phyloP scores from a whole-genome alignment of 2,888 invertebrate species.

The Drosophila testacea region DNA sequence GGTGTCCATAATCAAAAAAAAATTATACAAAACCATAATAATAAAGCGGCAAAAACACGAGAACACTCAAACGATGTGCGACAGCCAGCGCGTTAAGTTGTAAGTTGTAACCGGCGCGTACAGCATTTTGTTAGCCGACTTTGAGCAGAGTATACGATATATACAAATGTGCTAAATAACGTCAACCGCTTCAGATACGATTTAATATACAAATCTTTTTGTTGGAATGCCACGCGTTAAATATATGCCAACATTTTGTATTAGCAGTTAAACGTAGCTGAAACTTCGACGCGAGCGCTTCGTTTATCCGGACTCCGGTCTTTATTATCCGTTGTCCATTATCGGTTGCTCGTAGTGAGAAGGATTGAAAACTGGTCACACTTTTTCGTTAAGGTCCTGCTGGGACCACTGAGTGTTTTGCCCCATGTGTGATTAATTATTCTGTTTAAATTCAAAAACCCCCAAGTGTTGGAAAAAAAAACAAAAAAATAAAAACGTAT shows the following conservation, averaged over 20 bases:
- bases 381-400: constrained; percentile 29
- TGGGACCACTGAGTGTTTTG: constrained; percentile 12
- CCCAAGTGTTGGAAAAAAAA: constrained; percentile 19
- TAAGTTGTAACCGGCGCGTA: constrained; percentile 63
- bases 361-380: constrained; percentile 13
- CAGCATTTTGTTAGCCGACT: constrained; percentile 32
- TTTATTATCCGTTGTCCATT: neutral
- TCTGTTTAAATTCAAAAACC: constrained; percentile 11
- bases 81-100: constrained; percentile 69
- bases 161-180: constrained; percentile 50
- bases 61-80: constrained; percentile 71
- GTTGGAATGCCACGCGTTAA: constrained; percentile 42
- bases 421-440: constrained; percentile 23
- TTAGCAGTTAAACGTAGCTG: constrained; percentile 61
- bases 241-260: constrained; percentile 60
- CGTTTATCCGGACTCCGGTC: constrained; percentile 17
- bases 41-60: constrained; percentile 68
- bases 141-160: neutral
- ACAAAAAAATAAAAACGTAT: constrained; percentile 15
- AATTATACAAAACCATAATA: constrained; percentile 69
- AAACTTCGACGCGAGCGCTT: constrained; percentile 53
- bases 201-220: constrained; percentile 11
- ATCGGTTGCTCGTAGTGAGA: neutral
- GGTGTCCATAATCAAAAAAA: constrained; percentile 58
- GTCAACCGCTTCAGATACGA: constrained; percentile 24